These are phyloP conservation scores for Graptemys geographica DNA, from an alignment of 2,797 vertebrate genomes.

Conservation along the genomic window DNA sequence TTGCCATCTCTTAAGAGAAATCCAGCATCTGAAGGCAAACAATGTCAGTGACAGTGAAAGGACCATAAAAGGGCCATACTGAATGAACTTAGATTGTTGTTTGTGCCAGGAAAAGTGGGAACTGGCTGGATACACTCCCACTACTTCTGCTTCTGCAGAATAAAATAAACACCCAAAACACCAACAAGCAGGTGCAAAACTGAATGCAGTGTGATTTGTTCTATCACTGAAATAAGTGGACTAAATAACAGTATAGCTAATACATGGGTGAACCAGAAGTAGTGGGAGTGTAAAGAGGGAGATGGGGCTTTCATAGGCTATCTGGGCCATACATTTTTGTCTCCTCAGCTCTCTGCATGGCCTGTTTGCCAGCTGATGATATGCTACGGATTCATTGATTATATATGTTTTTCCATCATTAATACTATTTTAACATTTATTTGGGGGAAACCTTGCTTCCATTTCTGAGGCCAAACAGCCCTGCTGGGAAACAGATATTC, in stretches of 20 bases:
- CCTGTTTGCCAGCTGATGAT: background rate
- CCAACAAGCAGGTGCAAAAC: background rate
- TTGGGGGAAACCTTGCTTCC: background rate
- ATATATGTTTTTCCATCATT: background rate
- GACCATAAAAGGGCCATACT: background rate
- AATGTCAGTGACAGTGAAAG: background rate
- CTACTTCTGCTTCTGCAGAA: background rate
- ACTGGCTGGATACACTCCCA: background rate
- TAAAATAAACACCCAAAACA: background rate
- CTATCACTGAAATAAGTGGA: background rate
- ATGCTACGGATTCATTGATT: background rate
- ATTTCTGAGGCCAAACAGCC: slow-evolving; percentile 7
- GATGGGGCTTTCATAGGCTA: background rate
- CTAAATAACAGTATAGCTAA: background rate
- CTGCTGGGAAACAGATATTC: background rate
- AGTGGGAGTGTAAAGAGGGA: background rate
- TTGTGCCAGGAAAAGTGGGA: background rate
- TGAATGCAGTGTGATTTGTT: background rate
- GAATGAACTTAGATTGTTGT: background rate
- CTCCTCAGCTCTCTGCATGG: background rate
- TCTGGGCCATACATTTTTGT: background rate
- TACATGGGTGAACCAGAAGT: background rate
- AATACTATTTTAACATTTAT: background rate
- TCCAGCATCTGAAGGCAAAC: rapidly evolving
- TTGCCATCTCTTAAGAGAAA: background rate